These are phyloP conservation scores for Stegana nigrithorax DNA, from an alignment of 2,888 invertebrate genomes.

Conservation along the genomic window DNA sequence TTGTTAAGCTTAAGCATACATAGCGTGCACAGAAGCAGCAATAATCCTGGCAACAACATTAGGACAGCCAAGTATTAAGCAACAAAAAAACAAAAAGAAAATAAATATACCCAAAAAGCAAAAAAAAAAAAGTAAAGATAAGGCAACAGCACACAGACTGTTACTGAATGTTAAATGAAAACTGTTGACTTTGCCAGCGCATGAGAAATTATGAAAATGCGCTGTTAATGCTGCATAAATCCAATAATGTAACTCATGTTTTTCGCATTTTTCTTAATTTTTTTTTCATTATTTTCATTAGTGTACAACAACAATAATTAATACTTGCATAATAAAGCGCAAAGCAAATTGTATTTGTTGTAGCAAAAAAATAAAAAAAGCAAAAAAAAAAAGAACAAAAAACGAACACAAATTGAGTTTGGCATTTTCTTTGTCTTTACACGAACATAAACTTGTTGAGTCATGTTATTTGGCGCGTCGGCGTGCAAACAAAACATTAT, in stretches of 20 bases:
- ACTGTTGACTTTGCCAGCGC: too few species aligned
- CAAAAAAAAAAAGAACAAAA: background rate
- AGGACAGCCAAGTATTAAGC: too few species aligned
- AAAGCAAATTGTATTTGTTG: background rate
- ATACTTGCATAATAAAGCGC: background rate
- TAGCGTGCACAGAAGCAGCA: too few species aligned
- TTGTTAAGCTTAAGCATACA: too few species aligned
- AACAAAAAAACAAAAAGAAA: background rate
- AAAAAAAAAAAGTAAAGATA: background rate
- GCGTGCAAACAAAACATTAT: too few species aligned
- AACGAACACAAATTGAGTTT: background rate
- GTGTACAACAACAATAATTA: background rate
- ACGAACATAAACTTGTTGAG: conserved; percentile 11
- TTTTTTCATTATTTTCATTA: background rate
- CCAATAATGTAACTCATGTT: background rate
- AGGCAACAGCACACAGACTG: background rate
- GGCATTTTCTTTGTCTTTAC: background rate
- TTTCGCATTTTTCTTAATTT: background rate
- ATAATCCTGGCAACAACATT: too few species aligned
- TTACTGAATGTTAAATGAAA: too few species aligned
- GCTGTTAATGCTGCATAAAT: conserved; percentile 10
- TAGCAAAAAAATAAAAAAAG: conserved; percentile 6
- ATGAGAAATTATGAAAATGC: background rate
- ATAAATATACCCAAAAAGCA: background rate
- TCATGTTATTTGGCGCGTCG: too few species aligned